Conservation (phyloP, 2,113 vertebrate species). For the Nanorana parkeri region DNA sequence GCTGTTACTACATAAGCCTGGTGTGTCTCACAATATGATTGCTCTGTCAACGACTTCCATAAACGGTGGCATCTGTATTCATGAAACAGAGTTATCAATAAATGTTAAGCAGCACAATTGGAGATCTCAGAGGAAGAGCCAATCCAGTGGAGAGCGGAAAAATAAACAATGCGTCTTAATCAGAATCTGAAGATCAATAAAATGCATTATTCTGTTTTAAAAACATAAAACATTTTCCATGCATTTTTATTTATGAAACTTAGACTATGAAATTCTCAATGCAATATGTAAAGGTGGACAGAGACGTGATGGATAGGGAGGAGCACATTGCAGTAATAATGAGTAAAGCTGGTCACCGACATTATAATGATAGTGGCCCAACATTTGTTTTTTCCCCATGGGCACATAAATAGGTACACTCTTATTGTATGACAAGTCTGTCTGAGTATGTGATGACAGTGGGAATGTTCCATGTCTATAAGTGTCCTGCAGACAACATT, state of each 20-base stretch:
- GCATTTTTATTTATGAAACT: neutral
- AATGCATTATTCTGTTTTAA: slow-evolving; percentile 62
- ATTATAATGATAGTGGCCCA: too few species aligned
- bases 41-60: slow-evolving; percentile 89
- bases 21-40: slow-evolving; percentile 95
- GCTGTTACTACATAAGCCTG: slow-evolving; percentile 91
- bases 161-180: slow-evolving; percentile 83
- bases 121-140: slow-evolving; percentile 88
- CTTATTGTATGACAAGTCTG: too few species aligned
- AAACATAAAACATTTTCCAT: neutral
- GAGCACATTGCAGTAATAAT: too few species aligned
- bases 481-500: too few species aligned
- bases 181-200: slow-evolving; percentile 91
- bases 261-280: neutral
- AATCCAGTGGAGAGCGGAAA: slow-evolving; percentile 72
- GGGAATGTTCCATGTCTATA: too few species aligned
- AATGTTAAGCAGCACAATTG: slow-evolving; percentile 86
- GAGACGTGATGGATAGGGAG: too few species aligned
- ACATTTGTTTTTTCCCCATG: too few species aligned
- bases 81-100: slow-evolving; percentile 96
- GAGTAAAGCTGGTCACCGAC: too few species aligned
- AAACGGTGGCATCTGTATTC: slow-evolving; percentile 94
- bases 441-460: too few species aligned
- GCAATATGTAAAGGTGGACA: neutral
- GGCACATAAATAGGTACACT: too few species aligned